Percentiles rank a stretch among this genome's conserved stretches.
Conservation (phyloP, 1,140 invertebrate genomes). For the Phortica variegata region DNA sequence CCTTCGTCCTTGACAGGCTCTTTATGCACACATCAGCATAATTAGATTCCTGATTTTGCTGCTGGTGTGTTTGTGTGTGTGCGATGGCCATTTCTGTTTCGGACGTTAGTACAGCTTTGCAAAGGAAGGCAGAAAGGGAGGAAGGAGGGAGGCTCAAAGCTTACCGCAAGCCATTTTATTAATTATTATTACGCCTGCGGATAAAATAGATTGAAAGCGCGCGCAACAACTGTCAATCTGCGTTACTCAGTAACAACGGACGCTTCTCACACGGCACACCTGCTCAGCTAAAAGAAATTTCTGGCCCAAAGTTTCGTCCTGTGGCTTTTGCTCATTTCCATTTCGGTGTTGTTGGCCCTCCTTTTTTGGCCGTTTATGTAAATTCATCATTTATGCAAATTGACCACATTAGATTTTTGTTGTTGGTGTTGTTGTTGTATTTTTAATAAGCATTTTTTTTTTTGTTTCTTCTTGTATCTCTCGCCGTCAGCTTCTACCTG, state of each 20-base stretch:
- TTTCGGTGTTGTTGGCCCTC: too few relatives aligned
- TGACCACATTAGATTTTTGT: neutral
- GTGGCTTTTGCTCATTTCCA: too few relatives aligned
- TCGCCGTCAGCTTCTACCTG: conserved; percentile 60
- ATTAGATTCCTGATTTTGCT: neutral
- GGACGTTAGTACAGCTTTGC: too few relatives aligned
- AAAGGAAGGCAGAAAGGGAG: too few relatives aligned
- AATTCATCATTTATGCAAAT: conserved; percentile 3
- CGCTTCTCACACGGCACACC: neutral
- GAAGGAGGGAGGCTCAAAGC: too few relatives aligned
- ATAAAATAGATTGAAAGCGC: neutral
- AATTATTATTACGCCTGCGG: neutral
- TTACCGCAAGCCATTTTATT: neutral
- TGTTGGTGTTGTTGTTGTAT: conserved; percentile 6
- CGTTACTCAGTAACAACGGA: neutral
- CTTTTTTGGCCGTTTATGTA: conserved; percentile 12
- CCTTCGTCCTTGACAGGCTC: neutral
- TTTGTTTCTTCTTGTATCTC: neutral
- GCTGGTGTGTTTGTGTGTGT: neutral
- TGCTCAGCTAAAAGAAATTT: conserved; percentile 16
- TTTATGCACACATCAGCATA: neutral
- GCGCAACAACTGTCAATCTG: neutral
- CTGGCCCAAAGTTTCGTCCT: too few relatives aligned
- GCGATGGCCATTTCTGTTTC: too few relatives aligned
- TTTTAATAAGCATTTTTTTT: neutral